Base-by-base conservation (phyloP, 2,888 invertebrate species). In the Camptogramma bilineatum region DNA sequence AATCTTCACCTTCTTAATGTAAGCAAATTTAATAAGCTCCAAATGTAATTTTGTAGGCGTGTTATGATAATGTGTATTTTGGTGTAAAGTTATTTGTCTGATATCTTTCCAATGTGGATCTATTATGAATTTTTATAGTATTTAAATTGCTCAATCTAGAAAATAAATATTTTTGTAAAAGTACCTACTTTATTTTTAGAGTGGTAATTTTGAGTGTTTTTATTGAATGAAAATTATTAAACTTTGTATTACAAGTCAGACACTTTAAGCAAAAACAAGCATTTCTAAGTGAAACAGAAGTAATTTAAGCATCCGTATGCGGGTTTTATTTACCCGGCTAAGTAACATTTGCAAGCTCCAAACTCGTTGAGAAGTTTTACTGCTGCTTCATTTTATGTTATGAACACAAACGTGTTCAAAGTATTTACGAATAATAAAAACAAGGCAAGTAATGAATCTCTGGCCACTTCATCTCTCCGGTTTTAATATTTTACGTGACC, bases 401-500 rank as follows among this genome's bases (percentile, higher is more conserved):
- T 88, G 87, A 90, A 88, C 88, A 84, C 68, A 72, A 71, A 71
- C 73, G 71, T 71, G 69, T 71, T 73, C 64, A 58, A 66, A 63
- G 82, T 90, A 91, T 89, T 91, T 90, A 88, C 86, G 91, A 89
- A 93, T 92, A 92, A 91, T 92, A 92, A 93, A 92, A 93, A 91
- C 91, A 90, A 87, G 88, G 87, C 88, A 84, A 86, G 92, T 88
- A 88, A 88, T 90, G 91, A 92, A 90, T 91, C 90, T 89, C 88
- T 88, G 90, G 90, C 91, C 88, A 92, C 91, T 92, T 89, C 92
- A 90, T 91, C 86, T 87, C 86, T 85, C 82, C 85, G 86, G 86
- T 85, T 91, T 92, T 93, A 92, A 93, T 93, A 93, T 93, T 93
- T 91, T 93, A 93, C 93, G 93, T 93, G 93, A 92, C 91, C 92